Evolutionary conservation across 2,113 vertebrate genomes (phyloP).

Genomic region (cat (Felis catus)): DNA sequence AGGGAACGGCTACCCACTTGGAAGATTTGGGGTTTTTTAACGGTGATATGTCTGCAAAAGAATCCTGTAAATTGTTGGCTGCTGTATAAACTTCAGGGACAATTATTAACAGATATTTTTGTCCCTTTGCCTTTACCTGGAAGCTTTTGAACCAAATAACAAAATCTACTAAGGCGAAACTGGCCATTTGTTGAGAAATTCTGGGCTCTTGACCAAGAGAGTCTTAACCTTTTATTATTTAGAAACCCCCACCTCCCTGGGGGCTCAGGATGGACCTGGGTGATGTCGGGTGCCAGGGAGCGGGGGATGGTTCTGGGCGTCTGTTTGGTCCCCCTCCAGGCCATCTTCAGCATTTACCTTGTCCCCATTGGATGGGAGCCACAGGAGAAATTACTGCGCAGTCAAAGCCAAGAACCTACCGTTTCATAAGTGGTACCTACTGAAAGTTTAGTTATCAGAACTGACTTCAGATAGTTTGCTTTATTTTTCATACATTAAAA

Average conservation of each 20-base stretch:
- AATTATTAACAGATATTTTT: slow-evolving; percentile 7
- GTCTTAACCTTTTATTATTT: slow-evolving; percentile 18
- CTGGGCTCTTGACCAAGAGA: slow-evolving; percentile 25
- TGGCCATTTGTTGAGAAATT: slow-evolving; percentile 28
- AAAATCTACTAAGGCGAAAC: slow-evolving; percentile 12
- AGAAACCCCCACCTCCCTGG: not conserved
- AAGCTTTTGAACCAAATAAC: slow-evolving; percentile 34
- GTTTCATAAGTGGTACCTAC: not conserved
- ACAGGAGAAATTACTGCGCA: not conserved
- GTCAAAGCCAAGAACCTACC: not conserved
- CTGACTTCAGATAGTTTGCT: not conserved
- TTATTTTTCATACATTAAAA: no score
- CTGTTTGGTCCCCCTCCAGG: not conserved
- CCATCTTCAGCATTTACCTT: no score
- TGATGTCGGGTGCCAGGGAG: no score
- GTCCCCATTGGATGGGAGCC: not conserved
- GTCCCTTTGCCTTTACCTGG: not conserved
- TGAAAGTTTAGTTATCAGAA: not conserved
- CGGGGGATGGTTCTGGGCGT: fast-evolving
- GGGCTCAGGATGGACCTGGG: not conserved
- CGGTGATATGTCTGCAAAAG: not conserved
- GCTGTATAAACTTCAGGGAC: not conserved
- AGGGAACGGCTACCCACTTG: not conserved
- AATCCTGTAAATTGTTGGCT: not conserved
- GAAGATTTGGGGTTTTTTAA: not conserved